Percentiles rank a stretch among this genome's conserved stretches.
phyloP scores from a whole-genome alignment of 2,888 invertebrate species.

The Norana najaformis region DNA sequence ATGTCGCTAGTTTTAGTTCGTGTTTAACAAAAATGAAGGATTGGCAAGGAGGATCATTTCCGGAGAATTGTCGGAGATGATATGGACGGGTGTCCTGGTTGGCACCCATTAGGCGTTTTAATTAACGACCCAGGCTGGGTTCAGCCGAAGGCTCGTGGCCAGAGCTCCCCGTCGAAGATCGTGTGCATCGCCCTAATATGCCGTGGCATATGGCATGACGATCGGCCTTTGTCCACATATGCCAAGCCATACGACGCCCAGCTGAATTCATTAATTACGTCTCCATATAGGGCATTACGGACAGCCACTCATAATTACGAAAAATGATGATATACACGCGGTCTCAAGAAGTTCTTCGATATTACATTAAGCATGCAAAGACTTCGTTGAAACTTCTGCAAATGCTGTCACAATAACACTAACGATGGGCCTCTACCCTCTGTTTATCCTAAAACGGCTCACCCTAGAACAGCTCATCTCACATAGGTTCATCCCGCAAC shows the following conservation, averaged over 20 bases:
- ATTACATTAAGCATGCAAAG: slow-evolving; percentile 13
- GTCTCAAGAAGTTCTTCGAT: neutral
- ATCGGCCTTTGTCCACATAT: neutral
- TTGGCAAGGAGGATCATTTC: neutral
- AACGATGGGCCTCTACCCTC: neutral
- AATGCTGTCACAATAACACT: neutral
- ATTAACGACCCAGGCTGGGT: slow-evolving; percentile 7
- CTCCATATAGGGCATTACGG: neutral
- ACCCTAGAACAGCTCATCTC: no score
- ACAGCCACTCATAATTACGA: neutral
- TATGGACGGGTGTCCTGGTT: neutral
- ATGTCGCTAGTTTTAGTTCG: neutral
- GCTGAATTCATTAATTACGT: slow-evolving; percentile 7
- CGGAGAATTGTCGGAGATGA: neutral
- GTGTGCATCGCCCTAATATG: neutral
- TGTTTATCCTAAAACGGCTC: no score
- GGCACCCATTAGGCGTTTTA: neutral
- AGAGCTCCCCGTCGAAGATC: neutral
- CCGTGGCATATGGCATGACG: neutral
- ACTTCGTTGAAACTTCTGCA: neutral
- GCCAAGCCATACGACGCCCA: neutral
- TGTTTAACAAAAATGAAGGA: neutral
- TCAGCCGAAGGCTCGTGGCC: neutral
- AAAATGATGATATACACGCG: neutral
- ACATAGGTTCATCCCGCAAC: neutral